Conservation (phyloP, 2,888 invertebrate species). For the Ametastegia equiseti region DNA sequence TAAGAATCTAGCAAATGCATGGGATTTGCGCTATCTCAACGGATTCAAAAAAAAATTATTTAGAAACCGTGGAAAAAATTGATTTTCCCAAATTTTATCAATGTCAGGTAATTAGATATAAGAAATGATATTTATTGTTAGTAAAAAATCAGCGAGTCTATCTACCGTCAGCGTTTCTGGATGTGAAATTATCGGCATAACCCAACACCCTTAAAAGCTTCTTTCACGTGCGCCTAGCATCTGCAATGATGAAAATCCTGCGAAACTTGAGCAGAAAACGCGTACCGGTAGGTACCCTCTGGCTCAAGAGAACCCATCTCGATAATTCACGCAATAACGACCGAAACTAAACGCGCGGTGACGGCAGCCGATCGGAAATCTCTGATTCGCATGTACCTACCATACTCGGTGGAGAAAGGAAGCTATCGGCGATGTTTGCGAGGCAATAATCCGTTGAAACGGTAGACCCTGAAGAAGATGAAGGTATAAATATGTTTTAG, state of each 20-base stretch:
- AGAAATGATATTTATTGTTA: too few species aligned
- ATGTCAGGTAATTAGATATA: too few species aligned
- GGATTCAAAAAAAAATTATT: too few species aligned
- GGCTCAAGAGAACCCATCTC: not conserved
- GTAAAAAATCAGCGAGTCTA: too few species aligned
- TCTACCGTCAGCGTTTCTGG: too few species aligned
- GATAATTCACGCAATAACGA: slow-evolving; percentile 6
- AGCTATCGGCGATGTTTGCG: not conserved
- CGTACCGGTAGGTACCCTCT: not conserved
- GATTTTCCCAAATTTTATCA: too few species aligned
- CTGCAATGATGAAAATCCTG: not conserved
- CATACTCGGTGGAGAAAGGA: not conserved
- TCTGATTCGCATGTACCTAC: not conserved
- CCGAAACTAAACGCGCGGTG: not conserved
- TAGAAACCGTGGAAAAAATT: too few species aligned
- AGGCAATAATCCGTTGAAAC: not conserved
- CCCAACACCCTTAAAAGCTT: too few species aligned
- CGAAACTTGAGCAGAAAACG: not conserved
- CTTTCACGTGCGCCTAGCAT: not conserved
- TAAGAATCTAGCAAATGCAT: too few species aligned
- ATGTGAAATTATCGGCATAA: too few species aligned
- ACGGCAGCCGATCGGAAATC: not conserved
- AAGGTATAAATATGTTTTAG: not conserved
- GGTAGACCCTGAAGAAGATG: not conserved
- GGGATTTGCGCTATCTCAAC: too few species aligned